Base-by-base conservation (phyloP, 2,797 vertebrate genomes). In the Pseudochirops corinnae region DNA sequence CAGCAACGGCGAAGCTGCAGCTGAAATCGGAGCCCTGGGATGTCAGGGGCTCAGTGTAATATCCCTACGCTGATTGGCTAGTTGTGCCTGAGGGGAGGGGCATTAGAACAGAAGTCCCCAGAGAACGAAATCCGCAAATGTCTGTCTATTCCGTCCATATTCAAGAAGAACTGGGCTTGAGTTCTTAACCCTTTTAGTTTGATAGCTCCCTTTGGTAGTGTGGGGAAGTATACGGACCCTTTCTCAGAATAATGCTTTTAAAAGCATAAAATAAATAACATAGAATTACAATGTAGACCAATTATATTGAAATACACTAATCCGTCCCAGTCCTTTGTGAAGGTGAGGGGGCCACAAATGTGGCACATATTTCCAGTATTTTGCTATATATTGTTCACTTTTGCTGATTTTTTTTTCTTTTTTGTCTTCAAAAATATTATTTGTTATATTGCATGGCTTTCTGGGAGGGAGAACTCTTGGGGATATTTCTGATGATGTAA, bases 141-240 rank as follows among this genome's bases (percentile, higher is more conserved):
- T 21, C 16, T 39, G 5, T 18, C 16, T 5, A 1, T 12, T 39
- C 14, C 53, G 7, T 12, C 24, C n/a, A 0, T 0, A 39, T 31
- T 58, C 50, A 55, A 55, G 29, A 55, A 28, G 52, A 55, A 33
- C n/a, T 55, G 90, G 4, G 52, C n/a, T 1, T 28, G 53, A 52
- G 28, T 55, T 55, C 31, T 87, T 87, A 82, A 82, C 74, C 74
- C 74, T 46, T 82, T 82, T 46, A 50, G 39, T 50, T 11, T 87
- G 2, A 26, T 46, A 24, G 39, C 24, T 11, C 18, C n/a, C 74
- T 82, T 46, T 87, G 39, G 18, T 26, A 50, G 39, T 46, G 24
- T 26, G 39, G 74, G 7, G 39, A 87, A 87, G 9, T 87, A 9
- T 46, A 28, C 4, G 39, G 39, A 50, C 24, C 21, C 39, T 9